Evolutionary conservation across 2,888 invertebrate species (phyloP), one percentile per base, ranked within the genome.

Genomic region (Quadroppia sp.): DNA sequence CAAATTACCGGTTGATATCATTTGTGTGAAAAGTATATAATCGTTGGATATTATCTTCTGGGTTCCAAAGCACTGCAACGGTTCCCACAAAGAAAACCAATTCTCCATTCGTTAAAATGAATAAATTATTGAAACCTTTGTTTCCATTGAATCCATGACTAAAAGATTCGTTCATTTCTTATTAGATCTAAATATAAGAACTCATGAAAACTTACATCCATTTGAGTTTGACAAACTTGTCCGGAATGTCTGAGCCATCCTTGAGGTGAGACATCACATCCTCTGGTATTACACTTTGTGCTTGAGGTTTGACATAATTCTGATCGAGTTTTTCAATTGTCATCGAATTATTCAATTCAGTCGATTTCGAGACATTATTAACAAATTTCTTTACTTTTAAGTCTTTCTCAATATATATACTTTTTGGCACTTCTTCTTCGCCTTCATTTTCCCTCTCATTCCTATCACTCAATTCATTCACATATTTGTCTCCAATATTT

Each of bases 1-100:
- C n/a, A n/a, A n/a, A n/a, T n/a, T n/a, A 94, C 94, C 92, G 93
- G 83, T 92, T 91, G 78, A 95, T 92, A 79, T 95, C 94, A 82
- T 94, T 94, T 0, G 92, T 94, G 81, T 95, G 95, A 7, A 92
- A 94, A 15, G 86, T 88, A 80, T 95, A 95, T 82, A 94, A 94
- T 77, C 94, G 85, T 84, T 95, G 95, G 0, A 89, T 86, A 80
- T 93, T 92, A 81, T 91, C 90, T 76, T 90, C 90, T 67, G 91
- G 86, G 82, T 94, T 92, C 81, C 90, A 91, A 83, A 95, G 87
- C 36, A 95, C 88, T 0, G 92, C 94, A 0, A 94, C 90, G 0
- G 94, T 91, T 0, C 93, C 93, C n/a, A 94, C 94, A 81, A 89
- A 92, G 83, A 94, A 95, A 53, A 94, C 85, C 11, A 95, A 85